Evolutionary conservation across 2,797 vertebrate genomes (phyloP), one percentile per base, ranked within the genome.

Genomic region (Gallinago solitaria): DNA sequence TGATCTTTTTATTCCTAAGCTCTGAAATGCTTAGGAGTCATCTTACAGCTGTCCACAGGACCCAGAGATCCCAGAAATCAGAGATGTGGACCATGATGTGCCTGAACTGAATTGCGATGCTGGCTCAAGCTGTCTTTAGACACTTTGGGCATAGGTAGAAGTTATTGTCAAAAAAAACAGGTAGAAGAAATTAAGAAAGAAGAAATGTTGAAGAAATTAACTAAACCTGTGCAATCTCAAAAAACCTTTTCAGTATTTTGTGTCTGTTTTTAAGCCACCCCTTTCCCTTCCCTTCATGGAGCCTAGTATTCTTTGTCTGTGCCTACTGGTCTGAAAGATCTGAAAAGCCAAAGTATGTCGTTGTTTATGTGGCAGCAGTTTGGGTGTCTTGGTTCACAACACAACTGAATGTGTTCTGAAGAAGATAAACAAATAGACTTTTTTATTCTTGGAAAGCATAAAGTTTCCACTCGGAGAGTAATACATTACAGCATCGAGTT

Each of bases 11-110:
- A 67, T 35, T 75, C 39, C 28, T 68, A 54, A 74, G 10, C 25
- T 88, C 50, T 71, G 86, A 92, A 74, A 75, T 74, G 69, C 48
- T 81, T 91, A 54, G 59, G 68, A 80, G 53, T 43, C 50, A 81
- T 50, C 65, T 73, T 54, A 35, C 37, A 16, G 41, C 83, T 88
- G n/a, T 71, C 20, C 57, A 45, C 60, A 50, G 61, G 47, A 60
- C 28, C 45, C 1, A 1, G 7, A 54, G 41, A 65, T 57, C 2
- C 0, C 61, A 59, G 76, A 23, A 87, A 3, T 9, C 15, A 2
- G 12, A 3, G 60, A 35, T 74, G 68, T 85, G 39, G 39, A 77
- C 48, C 11, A 9, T 6, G 5, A 48, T 18, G 51, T 6, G 1
- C 59, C 68, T 82, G 33, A 87, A 65, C 23, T 35, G 19, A 88